phyloP scores from a whole-genome alignment of 2,113 vertebrate genomes.

The Motacilla tschutschensis region DNA sequence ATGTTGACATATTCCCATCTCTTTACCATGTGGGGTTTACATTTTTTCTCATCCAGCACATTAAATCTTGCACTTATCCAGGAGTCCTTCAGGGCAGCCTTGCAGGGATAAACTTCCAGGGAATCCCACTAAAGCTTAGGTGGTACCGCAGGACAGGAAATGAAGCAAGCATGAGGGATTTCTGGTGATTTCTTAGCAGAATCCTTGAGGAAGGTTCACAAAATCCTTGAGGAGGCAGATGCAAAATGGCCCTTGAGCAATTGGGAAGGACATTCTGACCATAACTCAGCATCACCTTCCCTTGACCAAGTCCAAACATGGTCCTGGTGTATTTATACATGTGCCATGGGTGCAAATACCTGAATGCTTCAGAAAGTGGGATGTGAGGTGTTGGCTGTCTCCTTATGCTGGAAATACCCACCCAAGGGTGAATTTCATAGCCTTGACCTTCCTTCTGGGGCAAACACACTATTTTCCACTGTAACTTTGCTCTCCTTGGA shows the following conservation, averaged over 20 bases:
- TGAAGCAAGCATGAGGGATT: background rate
- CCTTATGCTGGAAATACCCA: background rate
- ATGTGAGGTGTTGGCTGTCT: background rate
- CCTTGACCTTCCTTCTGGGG: background rate
- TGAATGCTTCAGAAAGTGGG: background rate
- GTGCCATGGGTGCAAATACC: background rate
- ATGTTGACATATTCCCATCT: background rate
- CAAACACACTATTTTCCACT: background rate
- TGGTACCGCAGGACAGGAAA: background rate
- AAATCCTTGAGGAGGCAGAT: background rate
- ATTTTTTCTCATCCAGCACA: background rate
- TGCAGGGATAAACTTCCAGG: background rate
- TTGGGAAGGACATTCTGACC: rapidly evolving
- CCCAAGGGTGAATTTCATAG: background rate
- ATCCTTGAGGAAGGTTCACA: background rate
- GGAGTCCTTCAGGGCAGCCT: background rate
- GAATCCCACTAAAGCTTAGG: background rate
- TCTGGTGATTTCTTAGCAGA: background rate
- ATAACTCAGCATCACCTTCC: background rate
- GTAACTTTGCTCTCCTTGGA: background rate
- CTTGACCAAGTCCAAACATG: background rate
- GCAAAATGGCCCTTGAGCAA: background rate
- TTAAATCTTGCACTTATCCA: background rate
- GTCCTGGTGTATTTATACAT: rapidly evolving
- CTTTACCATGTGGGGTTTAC: background rate